A percentile compares a stretch with the other conserved stretches of the same genome.
These are phyloP conservation scores for Aphelenchoides avenae DNA, from an alignment of 1,140 invertebrate genomes.

Conservation along the genomic window DNA sequence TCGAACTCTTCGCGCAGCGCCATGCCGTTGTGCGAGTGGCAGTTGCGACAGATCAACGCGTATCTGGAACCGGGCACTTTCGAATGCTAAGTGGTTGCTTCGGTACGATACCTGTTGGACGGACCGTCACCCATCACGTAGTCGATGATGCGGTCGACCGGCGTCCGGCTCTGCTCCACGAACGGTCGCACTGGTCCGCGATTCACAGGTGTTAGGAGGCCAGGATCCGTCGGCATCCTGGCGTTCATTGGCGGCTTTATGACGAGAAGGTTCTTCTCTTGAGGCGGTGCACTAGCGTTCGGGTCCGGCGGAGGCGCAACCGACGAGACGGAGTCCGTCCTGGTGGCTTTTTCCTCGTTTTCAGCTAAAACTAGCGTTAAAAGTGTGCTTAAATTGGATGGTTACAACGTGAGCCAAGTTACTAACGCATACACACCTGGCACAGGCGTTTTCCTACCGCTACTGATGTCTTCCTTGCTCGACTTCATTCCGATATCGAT, in stretches of 20 bases:
- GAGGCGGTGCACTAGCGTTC: too few species aligned
- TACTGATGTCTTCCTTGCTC: neutral
- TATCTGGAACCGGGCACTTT: constrained; percentile 26
- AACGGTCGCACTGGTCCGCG: constrained; percentile 44
- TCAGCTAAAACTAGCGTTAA: too few species aligned
- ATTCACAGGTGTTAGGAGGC: neutral
- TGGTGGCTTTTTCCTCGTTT: constrained; percentile 2
- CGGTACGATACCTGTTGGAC: constrained; percentile 73
- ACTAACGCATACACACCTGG: too few species aligned
- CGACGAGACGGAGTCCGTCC: neutral
- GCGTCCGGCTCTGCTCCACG: constrained; percentile 24
- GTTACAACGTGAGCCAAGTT: neutral
- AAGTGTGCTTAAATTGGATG: neutral
- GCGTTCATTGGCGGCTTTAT: constrained; percentile 14
- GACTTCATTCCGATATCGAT: constrained; percentile 6
- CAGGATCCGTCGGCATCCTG: neutral
- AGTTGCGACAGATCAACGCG: constrained; percentile 85
- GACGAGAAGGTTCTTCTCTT: too few species aligned
- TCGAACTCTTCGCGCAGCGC: constrained; percentile 91
- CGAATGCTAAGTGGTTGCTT: neutral
- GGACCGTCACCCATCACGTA: constrained; percentile 91
- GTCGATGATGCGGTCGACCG: constrained; percentile 64
- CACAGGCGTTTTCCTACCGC: too few species aligned
- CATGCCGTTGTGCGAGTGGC: constrained; percentile 92
- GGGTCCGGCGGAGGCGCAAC: too few species aligned